Evolutionary conservation across 1,140 invertebrate species (phyloP), one percentile per base, ranked within the genome.

Genomic region (Drosophila dunni): DNA sequence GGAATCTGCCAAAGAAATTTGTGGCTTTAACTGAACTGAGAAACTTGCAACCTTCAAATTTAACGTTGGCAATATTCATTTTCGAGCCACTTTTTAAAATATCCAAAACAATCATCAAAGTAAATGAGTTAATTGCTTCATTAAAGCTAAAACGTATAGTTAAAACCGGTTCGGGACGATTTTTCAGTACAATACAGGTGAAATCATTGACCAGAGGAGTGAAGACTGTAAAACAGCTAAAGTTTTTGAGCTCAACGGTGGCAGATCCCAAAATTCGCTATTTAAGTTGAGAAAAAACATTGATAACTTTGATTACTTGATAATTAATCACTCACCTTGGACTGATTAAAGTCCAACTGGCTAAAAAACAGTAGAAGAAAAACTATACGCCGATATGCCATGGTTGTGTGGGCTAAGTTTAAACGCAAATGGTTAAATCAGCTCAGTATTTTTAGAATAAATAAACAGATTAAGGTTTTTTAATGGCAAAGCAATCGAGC

Each of bases 31-130:
- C 15, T 0, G 57, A 38, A 1, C 33, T 8, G 8, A 86, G 33
- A 33, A 73, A 82, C 9, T 68, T 86, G 72, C 82, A 86, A 3
- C 83, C 79, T 34, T 88, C 72, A 34, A 88, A 34, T 36, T 77
- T 58, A 1, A 50, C 4, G 3, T 50, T 13, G 0, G 56, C 61
- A 1, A 86, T 5, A 15, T 57, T 88, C 42, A 74, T 48, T 36
- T 50, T 56, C 17, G 8, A 69, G 9, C 79, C 65, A 29, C 61
- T 82, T 11, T 71, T 82, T 0, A 79, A 0, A 8, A 83, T 20
- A 13, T 80, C 51, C 4, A 88, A 15, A 2, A 29, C n/a, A 0
- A 0, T 81, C 9, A 38, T 20, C 7, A 51, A 36, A 29, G 0
- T 42, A 58, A 10, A 61, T 40, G 9, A 75, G 78, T 0, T 66